phyloP scores from a whole-genome alignment of 2,797 vertebrate species.

The Cyprinodon diabolis region DNA sequence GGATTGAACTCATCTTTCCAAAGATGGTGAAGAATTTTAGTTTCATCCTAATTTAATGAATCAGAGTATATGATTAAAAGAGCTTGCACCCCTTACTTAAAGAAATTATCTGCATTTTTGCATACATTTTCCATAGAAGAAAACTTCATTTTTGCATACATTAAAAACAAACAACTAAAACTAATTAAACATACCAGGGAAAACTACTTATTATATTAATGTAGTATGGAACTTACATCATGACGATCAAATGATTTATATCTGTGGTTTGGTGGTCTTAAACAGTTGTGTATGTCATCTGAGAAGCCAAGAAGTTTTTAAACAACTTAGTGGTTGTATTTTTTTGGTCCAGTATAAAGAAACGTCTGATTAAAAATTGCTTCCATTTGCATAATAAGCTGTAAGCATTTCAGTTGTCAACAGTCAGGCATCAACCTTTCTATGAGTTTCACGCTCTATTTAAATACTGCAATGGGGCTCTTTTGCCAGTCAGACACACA shows the following conservation, averaged over 20 bases:
- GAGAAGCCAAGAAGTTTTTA: not conserved
- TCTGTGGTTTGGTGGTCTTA: not conserved
- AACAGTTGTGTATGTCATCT: not conserved
- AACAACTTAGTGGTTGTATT: not conserved
- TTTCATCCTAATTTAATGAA: not conserved
- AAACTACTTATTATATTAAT: not conserved
- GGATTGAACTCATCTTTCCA: not conserved
- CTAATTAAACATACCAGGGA: not conserved
- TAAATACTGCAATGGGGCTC: not conserved
- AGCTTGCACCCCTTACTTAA: not conserved
- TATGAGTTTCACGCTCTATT: not conserved
- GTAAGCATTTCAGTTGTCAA: conserved; percentile 2
- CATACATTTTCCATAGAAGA: too few relatives aligned
- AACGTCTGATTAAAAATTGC: not conserved
- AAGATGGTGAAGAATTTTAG: not conserved
- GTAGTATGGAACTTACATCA: not conserved
- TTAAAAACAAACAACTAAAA: not conserved
- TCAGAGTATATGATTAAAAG: not conserved
- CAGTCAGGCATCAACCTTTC: not conserved
- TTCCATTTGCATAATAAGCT: not conserved
- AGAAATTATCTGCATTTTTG: not conserved
- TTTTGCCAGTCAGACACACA: not conserved
- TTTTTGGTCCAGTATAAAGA: not conserved
- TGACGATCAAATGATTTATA: not conserved
- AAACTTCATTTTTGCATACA: too few relatives aligned